Conservation (phyloP, 37 sponge, comb jelly and placozoan species). For the Chondrosia reniformis region DNA sequence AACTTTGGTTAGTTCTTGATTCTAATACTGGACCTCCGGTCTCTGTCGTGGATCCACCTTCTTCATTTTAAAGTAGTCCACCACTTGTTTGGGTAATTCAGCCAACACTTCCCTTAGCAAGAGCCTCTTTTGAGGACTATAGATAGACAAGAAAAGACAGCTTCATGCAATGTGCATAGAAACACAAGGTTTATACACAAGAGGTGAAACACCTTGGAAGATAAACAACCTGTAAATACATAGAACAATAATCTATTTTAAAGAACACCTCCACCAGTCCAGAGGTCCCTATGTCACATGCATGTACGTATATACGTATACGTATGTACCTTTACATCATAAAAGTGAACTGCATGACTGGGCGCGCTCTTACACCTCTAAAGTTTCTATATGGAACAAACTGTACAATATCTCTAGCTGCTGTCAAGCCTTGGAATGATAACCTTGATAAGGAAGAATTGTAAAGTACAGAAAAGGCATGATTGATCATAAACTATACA, state of each 20-base stretch:
- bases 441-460: background rate
- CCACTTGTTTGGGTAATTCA: slow-evolving; percentile 80
- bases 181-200: too few species aligned
- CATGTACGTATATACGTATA: too few species aligned
- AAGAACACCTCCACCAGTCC: too few species aligned
- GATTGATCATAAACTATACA: background rate
- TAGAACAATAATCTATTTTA: too few species aligned
- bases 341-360: too few species aligned
- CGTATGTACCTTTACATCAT: too few species aligned
- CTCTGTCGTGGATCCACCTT: slow-evolving; percentile 33
- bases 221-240: too few species aligned
- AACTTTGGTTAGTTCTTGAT: too few species aligned
- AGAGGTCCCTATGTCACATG: too few species aligned
- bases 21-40: too few species aligned
- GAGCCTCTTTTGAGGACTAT: slow-evolving; percentile 2
- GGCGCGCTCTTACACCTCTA: slow-evolving; percentile 9
- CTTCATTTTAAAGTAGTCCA: slow-evolving; percentile 65
- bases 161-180: too few species aligned
- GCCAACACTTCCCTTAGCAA: slow-evolving; percentile 81
- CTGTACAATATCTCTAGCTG: slow-evolving; percentile 89
- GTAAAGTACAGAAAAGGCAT: background rate
- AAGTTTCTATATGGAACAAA: slow-evolving; percentile 85
- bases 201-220: too few species aligned
- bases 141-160: background rate
- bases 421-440: background rate